These are phyloP conservation scores for Riparia riparia DNA, from an alignment of 2,113 vertebrate species.

Conservation along the genomic window DNA sequence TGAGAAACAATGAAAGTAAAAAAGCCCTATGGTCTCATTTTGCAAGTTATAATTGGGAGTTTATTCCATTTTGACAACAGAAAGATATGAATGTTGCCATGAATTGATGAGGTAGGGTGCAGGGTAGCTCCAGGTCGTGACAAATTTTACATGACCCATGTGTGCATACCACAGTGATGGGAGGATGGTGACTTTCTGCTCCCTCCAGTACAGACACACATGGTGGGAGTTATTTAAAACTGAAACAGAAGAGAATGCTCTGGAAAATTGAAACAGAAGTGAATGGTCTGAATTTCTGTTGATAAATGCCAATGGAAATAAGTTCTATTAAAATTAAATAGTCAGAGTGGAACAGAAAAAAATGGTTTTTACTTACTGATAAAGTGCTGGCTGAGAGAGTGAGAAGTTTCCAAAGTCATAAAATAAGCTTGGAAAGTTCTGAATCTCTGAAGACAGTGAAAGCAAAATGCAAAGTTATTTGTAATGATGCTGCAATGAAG, in stretches of 20 bases:
- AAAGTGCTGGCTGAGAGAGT: neutral
- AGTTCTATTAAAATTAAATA: slow-evolving; percentile 37
- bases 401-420: neutral
- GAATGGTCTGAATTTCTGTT: neutral
- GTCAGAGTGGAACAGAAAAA: neutral
- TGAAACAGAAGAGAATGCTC: neutral
- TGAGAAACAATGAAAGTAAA: neutral
- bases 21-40: neutral
- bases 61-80: neutral
- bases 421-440: neutral
- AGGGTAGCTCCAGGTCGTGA: neutral
- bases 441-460: neutral
- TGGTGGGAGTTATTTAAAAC: neutral
- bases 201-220: neutral
- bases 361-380: neutral
- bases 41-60: neutral
- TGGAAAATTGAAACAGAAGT: neutral
- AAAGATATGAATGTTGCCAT: neutral
- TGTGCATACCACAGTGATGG: neutral
- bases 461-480: neutral
- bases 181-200: neutral
- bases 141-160: neutral
- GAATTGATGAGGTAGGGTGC: neutral
- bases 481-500: too few species aligned
- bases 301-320: slow-evolving; percentile 16